Evolutionary conservation across 2,888 invertebrate species (phyloP), one percentile per base, ranked within the genome.

Genomic region (Harpagoxenus sublaevis): DNA sequence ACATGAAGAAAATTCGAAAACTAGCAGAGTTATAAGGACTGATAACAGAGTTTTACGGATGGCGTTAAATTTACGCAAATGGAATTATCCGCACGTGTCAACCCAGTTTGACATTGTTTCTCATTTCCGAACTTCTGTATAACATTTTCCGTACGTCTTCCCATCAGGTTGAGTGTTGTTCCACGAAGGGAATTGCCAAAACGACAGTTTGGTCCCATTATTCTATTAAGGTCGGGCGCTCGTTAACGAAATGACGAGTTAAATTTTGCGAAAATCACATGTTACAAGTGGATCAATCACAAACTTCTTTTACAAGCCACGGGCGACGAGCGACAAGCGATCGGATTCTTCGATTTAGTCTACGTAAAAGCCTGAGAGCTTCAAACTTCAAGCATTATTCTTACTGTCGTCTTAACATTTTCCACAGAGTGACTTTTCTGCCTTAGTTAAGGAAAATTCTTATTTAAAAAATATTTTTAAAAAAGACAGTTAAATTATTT

Each of bases 121-220:
- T 71, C 28, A 39, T 79, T 57, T 23, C 35, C 4, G 15, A 45
- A 60, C 18, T 57, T 45, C 10, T 45, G 15, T 18, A 3, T 28
- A 74, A 39, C 28, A 42, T 60, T 60, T 73, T 60, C 45, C 23
- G 4, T 45, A 31, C 18, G 9, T n/a, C 4, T 60, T 60, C 28
- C 73, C 73, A 60, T 81, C 60, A 81, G 48, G 0, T 28, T 81
- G 60, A 60, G 48, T 62, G 74, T 73, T 35, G 79, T 48, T 12
- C 28, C 5, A 39, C 6, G 35, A 39, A 39, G 18, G 28, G 23
- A 81, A 81, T 73, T 18, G 35, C 23, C 28, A 23, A 60, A 81
- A 39, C n/a, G 48, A 51, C n/a, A 39, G 35, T 35, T 48, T 48
- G 18, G 2, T 57, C 9, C 5, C 23, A 15, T 15, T 45, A 48